Evolutionary conservation across 2,888 invertebrate species (phyloP).

Genomic region (Amblyjoppa proteus): DNA sequence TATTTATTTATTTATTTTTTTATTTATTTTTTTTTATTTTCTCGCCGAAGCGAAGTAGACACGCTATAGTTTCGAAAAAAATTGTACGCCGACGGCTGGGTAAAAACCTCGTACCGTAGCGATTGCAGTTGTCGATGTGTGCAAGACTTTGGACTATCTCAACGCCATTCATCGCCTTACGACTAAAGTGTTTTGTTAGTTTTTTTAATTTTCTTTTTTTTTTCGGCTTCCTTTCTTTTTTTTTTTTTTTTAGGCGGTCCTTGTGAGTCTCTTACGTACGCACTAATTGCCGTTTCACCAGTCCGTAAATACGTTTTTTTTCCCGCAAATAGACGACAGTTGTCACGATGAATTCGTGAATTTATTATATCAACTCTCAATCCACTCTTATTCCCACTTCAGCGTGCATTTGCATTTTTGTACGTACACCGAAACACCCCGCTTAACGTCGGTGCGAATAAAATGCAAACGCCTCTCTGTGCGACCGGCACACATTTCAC

Average conservation of each 20-base stretch:
- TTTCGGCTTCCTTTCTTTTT: neutral
- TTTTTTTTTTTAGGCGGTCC: neutral
- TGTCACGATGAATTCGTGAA: neutral
- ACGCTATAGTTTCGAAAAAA: slow-evolving; percentile 43
- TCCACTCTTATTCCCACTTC: neutral
- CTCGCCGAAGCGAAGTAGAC: slow-evolving; percentile 36
- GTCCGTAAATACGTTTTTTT: neutral
- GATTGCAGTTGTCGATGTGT: neutral
- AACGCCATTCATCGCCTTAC: slow-evolving; percentile 23
- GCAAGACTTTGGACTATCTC: slow-evolving; percentile 20
- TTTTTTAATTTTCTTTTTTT: neutral
- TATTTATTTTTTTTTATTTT: neutral
- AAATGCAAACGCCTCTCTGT: slow-evolving; percentile 6
- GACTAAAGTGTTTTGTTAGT: neutral
- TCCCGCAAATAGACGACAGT: slow-evolving; percentile 25
- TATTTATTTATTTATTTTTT: neutral
- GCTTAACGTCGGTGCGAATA: slow-evolving; percentile 13
- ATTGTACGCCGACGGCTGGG: slow-evolving; percentile 10
- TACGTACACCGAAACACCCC: neutral
- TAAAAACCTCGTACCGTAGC: slow-evolving; percentile 15
- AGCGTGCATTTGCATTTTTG: slow-evolving; percentile 19
- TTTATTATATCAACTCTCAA: neutral
- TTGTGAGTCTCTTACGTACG: slow-evolving; percentile 18
- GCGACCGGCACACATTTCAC: neutral
- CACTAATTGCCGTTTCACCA: slow-evolving; percentile 32